Base-by-base conservation (phyloP, 92 coral and sea anemone species). In the Muricea muricata region DNA sequence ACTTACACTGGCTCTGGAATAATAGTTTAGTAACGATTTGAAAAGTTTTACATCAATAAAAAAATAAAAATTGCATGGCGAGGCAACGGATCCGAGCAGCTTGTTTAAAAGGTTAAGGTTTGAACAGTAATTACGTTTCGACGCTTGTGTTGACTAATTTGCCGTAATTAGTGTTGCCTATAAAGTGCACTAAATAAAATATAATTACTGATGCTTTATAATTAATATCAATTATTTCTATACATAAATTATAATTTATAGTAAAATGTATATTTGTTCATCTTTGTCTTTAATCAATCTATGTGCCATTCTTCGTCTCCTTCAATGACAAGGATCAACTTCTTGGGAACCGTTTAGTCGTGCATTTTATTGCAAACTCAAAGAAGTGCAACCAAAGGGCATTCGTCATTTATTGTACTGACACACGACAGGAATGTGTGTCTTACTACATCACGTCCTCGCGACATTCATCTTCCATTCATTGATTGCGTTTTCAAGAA, bases 401-500 rank as follows among this genome's bases (percentile, higher is more conserved):
- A 52, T 45, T 17, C 14, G 14, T 11, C 45, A 17, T 12, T 1
- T 45, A 45, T 45, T 45, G 50, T 52, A 17, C 24, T 52, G 20
- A 52, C 60, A 52, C 20, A 52, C 60, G 60, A 52, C 8, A 52
- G 60, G 26, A 52, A 52, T 52, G 60, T 52, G 20, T 52, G 60
- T 20, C 30, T 3, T 39, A 63, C 70, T 28, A 11, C 21, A 11
- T 25, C 37, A 13, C n/a, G n/a, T n/a, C n/a, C n/a, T n/a, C n/a
- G n/a, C 3, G 21, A 41, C 7, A 1, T 6, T 42, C 29, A 2
- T 42, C 57, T 42, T 41, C 79, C 79, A 73, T 73, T 73, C 56
- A 41, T 73, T 50, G 79, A 21, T 46, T 73, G 79, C 1, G 79
- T 73, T 73, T 73, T 73, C 6, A 73, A 35, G 45, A 73, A 73